Conservation (phyloP, 1,140 invertebrate genomes). For the Apis dorsata region DNA sequence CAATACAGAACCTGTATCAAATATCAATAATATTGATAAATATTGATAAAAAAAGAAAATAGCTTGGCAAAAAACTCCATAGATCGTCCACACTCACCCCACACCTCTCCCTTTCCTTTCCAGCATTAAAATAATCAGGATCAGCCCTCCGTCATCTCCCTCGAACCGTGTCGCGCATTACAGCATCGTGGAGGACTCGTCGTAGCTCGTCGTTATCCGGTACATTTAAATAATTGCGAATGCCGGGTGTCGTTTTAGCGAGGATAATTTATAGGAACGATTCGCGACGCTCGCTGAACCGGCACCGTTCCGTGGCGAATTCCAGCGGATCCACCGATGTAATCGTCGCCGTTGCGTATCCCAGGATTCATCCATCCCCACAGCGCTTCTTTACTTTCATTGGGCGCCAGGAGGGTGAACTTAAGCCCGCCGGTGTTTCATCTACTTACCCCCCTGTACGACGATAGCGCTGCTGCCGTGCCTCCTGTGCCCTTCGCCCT, state of each 20-base stretch:
- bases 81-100: not conserved
- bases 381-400: constrained; percentile 54
- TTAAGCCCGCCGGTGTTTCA: constrained; percentile 58
- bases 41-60: no score
- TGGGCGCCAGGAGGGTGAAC: constrained; percentile 54
- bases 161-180: not conserved
- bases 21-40: no score
- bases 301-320: constrained; percentile 66
- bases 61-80: not conserved
- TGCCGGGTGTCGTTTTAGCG: constrained; percentile 68
- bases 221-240: constrained; percentile 77
- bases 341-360: constrained; percentile 58
- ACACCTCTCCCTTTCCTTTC: not conserved
- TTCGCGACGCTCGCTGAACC: constrained; percentile 63
- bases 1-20: no score
- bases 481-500: constrained; percentile 11
- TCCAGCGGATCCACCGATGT: constrained; percentile 48
- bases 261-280: constrained; percentile 75
- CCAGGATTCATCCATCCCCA: constrained; percentile 49
- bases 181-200: constrained; percentile 19
- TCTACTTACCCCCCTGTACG: constrained; percentile 31
- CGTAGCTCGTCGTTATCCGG: constrained; percentile 61
- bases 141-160: not conserved
- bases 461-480: constrained; percentile 5
- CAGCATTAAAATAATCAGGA: constrained; percentile 1